Percentiles rank a stretch among this genome's conserved stretches.
These are phyloP conservation scores for Sphecodes monilicornis DNA, from an alignment of 2,888 invertebrate genomes.

Conservation along the genomic window DNA sequence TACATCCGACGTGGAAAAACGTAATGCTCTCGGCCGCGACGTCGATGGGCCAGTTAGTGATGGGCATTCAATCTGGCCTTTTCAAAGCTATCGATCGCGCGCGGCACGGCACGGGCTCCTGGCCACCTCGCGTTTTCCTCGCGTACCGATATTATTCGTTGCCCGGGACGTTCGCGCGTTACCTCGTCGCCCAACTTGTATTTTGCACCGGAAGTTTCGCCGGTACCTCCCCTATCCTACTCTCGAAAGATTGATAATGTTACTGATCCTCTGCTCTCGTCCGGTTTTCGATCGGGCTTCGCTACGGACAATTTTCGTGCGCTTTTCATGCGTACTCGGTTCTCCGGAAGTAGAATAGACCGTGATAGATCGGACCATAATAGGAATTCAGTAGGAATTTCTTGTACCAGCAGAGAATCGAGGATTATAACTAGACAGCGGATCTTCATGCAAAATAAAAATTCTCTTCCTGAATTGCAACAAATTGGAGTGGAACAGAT, in stretches of 20 bases:
- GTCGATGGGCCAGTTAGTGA: constrained; percentile 46
- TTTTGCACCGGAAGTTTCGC: neutral
- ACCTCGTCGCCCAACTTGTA: neutral
- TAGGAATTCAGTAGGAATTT: too few species aligned
- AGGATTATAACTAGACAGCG: too few species aligned
- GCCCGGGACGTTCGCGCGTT: neutral
- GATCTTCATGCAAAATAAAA: too few species aligned
- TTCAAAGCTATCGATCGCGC: constrained; percentile 34
- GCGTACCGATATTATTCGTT: constrained; percentile 36
- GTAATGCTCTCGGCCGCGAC: constrained; percentile 48
- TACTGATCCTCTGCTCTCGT: neutral
- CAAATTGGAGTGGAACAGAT: too few species aligned
- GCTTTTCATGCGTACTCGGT: too few species aligned
- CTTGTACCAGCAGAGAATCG: too few species aligned
- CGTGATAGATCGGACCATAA: too few species aligned
- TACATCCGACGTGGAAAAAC: constrained; percentile 73
- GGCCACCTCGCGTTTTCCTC: neutral
- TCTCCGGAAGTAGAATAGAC: too few species aligned
- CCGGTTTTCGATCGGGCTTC: neutral
- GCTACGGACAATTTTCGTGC: too few species aligned
- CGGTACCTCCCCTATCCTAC: neutral
- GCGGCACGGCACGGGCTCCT: neutral
- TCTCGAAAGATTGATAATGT: neutral
- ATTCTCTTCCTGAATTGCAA: too few species aligned
- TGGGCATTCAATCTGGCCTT: constrained; percentile 39